Evolutionary conservation across 1,140 invertebrate genomes (phyloP), one percentile per base, ranked within the genome.

Genomic region (Campoletis sonorensis): DNA sequence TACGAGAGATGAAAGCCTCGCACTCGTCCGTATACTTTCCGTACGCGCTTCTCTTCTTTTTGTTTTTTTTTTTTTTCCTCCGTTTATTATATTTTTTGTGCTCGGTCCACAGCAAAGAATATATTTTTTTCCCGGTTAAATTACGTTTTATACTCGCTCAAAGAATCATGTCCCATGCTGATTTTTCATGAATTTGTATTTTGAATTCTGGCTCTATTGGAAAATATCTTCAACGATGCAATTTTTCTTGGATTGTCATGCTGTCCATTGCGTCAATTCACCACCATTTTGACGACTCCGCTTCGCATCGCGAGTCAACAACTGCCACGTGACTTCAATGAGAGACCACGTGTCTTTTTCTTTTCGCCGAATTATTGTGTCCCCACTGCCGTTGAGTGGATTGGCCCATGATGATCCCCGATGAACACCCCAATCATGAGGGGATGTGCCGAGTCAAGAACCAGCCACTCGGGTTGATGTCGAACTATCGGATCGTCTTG

Each of bases 391-490:
- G 72, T 18, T 23, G 23, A 16, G 2, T 18, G 27, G 73, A 5
- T 77, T 18, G 26, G 73, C 13, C 15, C 54, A 64, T 54, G 70
- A 26, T 26, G 61, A 21, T 26, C 0, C 15, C 11, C 0, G 15
- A 26, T 27, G 45, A 70, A 18, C 67, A 64, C 71, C 79, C 70
- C 54, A 81, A 81, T 75, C 79, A 81, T 23, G 77, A 70, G 40
- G 45, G 70, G 51, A 37, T 54, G 68, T 51, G 18, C 64, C 49
- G 49, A 79, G 26, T 54, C 70, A 79, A 75, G 77, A 33, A 33
- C 30, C 30, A 7, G 30, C 30, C 7, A 33, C 3, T 33, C 30
- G 30, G 2, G 30, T 33, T 2, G 2, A 33, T 7, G 7, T 33
- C 30, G 30, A 33, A 33, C 30, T 4, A 7, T 4, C 30, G 30